Percentiles rank a stretch among this genome's conserved stretches.
These are phyloP conservation scores for Platichthys stellatus DNA, from an alignment of 2,113 vertebrate genomes.

Conservation along the genomic window DNA sequence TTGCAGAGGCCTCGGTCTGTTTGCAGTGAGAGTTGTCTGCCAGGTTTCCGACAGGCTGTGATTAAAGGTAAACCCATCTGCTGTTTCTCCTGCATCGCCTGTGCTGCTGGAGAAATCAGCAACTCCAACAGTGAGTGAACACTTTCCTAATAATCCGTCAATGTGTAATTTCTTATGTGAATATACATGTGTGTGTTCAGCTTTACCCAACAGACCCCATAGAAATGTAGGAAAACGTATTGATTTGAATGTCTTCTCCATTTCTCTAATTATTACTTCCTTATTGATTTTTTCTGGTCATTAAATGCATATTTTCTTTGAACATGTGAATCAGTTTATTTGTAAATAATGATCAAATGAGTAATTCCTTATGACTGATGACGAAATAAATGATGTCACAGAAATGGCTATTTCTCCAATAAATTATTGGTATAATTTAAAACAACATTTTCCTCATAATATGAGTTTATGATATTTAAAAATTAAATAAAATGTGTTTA, in stretches of 20 bases:
- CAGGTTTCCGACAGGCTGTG: constrained; percentile 78
- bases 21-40: constrained; percentile 81
- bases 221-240: not conserved
- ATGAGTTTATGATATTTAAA: too few species aligned
- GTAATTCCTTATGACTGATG: too few species aligned
- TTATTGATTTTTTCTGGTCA: not conserved
- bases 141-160: not conserved
- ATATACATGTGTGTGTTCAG: not conserved
- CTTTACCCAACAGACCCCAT: not conserved
- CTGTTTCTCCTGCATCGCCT: constrained; percentile 82
- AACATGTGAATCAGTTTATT: not conserved
- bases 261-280: too few species aligned
- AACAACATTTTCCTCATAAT: too few species aligned
- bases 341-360: too few species aligned
- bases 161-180: not conserved
- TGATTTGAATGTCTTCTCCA: too few species aligned
- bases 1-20: constrained; percentile 80
- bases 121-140: constrained; percentile 76
- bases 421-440: too few species aligned
- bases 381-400: too few species aligned
- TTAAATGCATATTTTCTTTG: not conserved
- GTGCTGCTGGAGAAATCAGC: constrained; percentile 82
- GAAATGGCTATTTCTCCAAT: too few species aligned
- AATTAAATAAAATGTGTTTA: too few species aligned
- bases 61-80: constrained; percentile 83